phyloP scores from a whole-genome alignment of 2,113 vertebrate species.

The Hymenochirus boettgeri region DNA sequence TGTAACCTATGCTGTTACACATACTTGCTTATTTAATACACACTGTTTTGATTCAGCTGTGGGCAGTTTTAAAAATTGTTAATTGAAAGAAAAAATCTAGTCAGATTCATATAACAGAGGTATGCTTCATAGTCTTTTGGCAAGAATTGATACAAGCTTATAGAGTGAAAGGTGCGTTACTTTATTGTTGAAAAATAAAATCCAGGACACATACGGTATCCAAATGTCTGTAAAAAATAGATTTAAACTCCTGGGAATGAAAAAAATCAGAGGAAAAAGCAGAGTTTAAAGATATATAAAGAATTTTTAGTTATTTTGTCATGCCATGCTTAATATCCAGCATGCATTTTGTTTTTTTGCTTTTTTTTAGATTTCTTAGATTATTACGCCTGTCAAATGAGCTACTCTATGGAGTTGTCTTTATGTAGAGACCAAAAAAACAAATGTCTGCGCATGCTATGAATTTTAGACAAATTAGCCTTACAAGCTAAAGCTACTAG shows the following conservation, averaged over 20 bases:
- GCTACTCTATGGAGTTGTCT: slow-evolving; percentile 49
- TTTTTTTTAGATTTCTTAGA: too few relatives aligned
- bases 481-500: slow-evolving; percentile 49
- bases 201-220: background rate
- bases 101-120: slow-evolving; percentile 35
- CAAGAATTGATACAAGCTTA: slow-evolving; percentile 28
- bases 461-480: slow-evolving; percentile 72
- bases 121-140: slow-evolving; percentile 39
- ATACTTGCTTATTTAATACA: too few relatives aligned
- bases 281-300: background rate
- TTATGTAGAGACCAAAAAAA: slow-evolving; percentile 52
- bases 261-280: background rate
- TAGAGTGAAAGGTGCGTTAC: slow-evolving; percentile 32
- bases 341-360: slow-evolving; percentile 44
- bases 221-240: background rate
- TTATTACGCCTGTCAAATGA: too few relatives aligned
- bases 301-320: too few relatives aligned
- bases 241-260: background rate
- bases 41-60: too few relatives aligned
- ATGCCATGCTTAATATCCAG: slow-evolving; percentile 7
- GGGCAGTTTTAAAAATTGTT: slow-evolving; percentile 26
- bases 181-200: background rate
- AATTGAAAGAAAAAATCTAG: slow-evolving; percentile 38
- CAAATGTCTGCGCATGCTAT: slow-evolving; percentile 60
- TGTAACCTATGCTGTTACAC: too few relatives aligned